Evolutionary conservation across 2,888 invertebrate species (phyloP), one percentile per base, ranked within the genome.

Genomic region (Allophyes oxyacanthae): DNA sequence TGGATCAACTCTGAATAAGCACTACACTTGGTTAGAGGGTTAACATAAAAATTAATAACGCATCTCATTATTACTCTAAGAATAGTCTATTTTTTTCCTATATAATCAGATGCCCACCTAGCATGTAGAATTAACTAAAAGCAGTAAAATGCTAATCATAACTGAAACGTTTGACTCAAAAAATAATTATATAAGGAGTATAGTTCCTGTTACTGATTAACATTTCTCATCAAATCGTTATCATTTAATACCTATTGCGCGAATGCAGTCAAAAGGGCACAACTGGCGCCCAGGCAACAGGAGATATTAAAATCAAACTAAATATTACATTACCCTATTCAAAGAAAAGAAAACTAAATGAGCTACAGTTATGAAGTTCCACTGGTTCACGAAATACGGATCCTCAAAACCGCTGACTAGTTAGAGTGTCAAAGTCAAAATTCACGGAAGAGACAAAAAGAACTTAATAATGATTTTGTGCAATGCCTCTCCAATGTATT

Each of bases 361-460:
- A 84, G 81, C 85, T 86, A 89, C 68, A 81, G 84, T 82, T 70
- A 76, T 83, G 85, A 85, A 87, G 81, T 78, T 77, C 83, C 85
- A 85, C 79, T 82, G 83, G 82, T 75, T 79, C 61, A 64, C 79
- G 79, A 83, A 81, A 73, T 67, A 82, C 72, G 82, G 80, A 82
- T 79, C 82, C 79, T 84, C 87, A 88, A 88, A 84, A 87, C 87
- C 81, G 83, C 86, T 91, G 91, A 91, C 91, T 91, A 91, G 91
- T 86, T 75, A 79, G 83, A 81, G 71, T 79, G 82, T 81, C 78
- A 82, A 85, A 64, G 60, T 68, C 50, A 63, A 67, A 70, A 57
- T 60, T 70, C 58, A 64, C 62, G 57, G 61, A 54, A 59, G 54
- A 63, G 60, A 71, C 36, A 74, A 66, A 57, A 65, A 52, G 40